Conservation (phyloP, 2,888 invertebrate species). For the Coelogynopora nodosa region DNA sequence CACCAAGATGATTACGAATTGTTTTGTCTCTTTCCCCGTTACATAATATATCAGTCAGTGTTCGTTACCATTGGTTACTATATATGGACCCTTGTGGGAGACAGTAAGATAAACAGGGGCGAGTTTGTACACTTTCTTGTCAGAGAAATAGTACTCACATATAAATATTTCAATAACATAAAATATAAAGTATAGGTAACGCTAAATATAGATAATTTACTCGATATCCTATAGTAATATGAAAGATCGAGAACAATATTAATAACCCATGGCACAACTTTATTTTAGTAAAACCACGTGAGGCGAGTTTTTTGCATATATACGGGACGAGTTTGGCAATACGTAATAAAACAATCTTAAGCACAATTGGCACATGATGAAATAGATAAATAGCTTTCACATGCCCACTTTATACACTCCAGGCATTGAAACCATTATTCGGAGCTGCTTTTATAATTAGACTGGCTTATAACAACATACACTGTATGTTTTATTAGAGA, state of each 20-base stretch:
- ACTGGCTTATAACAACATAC: not conserved
- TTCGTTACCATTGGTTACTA: too few species aligned
- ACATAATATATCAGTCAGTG: too few species aligned
- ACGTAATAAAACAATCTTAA: not conserved
- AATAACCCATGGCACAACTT: not conserved
- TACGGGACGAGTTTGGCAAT: too few species aligned
- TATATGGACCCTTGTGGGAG: too few species aligned
- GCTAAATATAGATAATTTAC: not conserved
- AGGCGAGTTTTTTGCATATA: too few species aligned
- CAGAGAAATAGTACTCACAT: not conserved
- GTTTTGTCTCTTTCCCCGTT: too few species aligned
- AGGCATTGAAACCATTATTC: not conserved
- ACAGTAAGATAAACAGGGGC: not conserved
- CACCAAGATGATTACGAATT: too few species aligned
- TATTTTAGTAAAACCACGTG: not conserved
- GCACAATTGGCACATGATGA: not conserved
- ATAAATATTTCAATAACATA: not conserved
- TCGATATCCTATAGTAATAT: not conserved
- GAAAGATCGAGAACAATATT: not conserved
- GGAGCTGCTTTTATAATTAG: not conserved
- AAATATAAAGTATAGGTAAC: not conserved
- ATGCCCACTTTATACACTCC: not conserved
- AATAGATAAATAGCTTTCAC: not conserved
- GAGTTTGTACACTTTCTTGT: not conserved
- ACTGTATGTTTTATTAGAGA: not conserved